Evolutionary conservation across 2,113 vertebrate species (phyloP).

Genomic region (Lanius ludovicianus): DNA sequence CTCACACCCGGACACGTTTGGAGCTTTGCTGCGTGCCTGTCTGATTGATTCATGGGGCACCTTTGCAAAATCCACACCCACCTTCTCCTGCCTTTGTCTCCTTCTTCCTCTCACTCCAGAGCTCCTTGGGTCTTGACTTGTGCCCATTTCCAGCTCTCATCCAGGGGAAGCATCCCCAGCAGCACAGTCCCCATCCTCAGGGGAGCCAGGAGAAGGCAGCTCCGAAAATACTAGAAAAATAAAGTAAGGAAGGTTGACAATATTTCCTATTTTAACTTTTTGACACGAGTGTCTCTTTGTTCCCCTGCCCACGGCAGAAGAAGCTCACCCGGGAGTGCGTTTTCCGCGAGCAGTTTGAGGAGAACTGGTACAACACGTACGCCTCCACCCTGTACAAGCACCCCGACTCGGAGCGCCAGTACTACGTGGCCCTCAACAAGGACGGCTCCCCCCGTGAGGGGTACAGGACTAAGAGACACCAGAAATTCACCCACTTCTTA

Average conservation of each 20-base stretch:
- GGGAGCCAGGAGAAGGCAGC: background rate
- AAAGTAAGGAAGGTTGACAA: background rate
- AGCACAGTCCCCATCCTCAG: background rate
- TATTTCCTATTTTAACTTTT: rapidly evolving
- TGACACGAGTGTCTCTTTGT: constrained; percentile 11
- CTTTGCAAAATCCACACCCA: background rate
- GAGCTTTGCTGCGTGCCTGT: background rate
- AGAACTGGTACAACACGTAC: constrained; percentile 99
- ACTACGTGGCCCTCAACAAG: constrained; percentile 97
- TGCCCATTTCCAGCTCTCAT: background rate
- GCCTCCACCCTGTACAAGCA: constrained; percentile 96
- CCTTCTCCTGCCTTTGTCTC: background rate
- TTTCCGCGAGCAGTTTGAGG: constrained; percentile 98
- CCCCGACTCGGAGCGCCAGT: constrained; percentile 88
- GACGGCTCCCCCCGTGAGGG: constrained; percentile 96
- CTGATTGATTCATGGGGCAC: background rate
- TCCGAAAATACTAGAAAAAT: background rate
- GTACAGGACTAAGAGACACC: constrained; percentile 95
- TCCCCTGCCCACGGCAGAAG: constrained; percentile 78
- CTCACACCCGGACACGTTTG: background rate
- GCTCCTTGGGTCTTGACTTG: background rate
- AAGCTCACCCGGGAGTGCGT: constrained; percentile 95
- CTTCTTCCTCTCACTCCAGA: background rate
- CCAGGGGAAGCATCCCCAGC: background rate
- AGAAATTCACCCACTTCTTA: constrained; percentile 97